phyloP scores from a whole-genome alignment of 2,113 vertebrate species.

The Astatotilapia flaviijosephi region DNA sequence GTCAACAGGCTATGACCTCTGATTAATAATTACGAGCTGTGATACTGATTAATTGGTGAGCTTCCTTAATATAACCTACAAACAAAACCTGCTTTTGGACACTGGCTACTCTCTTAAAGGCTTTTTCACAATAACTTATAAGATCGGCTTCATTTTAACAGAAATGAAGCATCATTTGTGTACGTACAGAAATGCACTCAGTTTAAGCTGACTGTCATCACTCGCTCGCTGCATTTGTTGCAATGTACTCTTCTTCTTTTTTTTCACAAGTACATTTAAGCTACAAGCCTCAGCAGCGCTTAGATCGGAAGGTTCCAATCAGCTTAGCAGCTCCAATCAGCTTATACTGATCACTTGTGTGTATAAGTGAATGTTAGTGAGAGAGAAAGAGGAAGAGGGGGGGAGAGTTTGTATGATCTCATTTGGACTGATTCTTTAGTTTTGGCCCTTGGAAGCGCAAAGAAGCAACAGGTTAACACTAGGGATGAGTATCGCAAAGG shows the following conservation, averaged over 20 bases:
- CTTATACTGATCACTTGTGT: background rate
- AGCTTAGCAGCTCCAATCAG: slow-evolving; percentile 16
- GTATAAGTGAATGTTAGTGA: background rate
- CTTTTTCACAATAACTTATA: background rate
- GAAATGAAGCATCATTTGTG: background rate
- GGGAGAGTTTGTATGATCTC: background rate
- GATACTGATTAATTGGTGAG: background rate
- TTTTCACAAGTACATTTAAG: background rate
- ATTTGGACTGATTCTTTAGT: background rate
- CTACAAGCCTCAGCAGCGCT: background rate
- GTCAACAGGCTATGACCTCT: background rate
- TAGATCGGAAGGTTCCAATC: background rate
- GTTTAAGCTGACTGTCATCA: background rate
- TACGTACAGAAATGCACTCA: background rate
- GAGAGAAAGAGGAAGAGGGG: background rate
- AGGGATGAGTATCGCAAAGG: background rate
- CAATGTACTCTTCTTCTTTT: background rate
- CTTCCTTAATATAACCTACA: background rate
- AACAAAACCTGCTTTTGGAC: background rate
- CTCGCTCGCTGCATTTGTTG: background rate
- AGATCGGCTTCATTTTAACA: background rate
- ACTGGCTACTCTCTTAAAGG: background rate
- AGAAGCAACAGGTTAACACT: background rate
- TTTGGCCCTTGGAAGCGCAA: background rate
- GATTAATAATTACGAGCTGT: background rate